These are phyloP conservation scores for Candoia aspera DNA, from an alignment of 2,113 vertebrate species.

Conservation along the genomic window DNA sequence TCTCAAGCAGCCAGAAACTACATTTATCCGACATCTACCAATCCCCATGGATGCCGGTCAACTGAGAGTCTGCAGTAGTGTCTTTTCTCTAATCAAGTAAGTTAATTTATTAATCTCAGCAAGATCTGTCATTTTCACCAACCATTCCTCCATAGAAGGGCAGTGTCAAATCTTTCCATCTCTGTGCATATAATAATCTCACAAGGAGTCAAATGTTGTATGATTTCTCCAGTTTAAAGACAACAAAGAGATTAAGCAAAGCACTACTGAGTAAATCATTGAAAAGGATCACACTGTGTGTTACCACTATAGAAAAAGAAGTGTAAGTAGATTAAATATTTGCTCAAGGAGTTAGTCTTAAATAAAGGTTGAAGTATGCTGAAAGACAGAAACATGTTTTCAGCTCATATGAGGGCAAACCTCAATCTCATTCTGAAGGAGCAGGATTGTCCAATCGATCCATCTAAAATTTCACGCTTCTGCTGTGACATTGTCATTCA, in stretches of 20 bases:
- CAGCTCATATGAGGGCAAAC: fast-evolving
- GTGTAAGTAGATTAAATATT: conserved; percentile 22
- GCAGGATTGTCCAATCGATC: not conserved
- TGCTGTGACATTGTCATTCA: not conserved
- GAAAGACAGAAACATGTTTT: not conserved
- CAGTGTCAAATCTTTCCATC: no score
- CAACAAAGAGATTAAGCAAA: not conserved
- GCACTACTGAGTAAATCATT: not conserved
- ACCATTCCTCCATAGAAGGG: no score
- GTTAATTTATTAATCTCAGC: no score
- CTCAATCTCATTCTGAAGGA: not conserved
- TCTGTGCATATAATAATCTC: no score
- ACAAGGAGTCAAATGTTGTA: no score
- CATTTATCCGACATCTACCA: no score
- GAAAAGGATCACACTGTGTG: not conserved
- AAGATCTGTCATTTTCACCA: no score
- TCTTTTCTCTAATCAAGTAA: not conserved
- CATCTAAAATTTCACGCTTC: not conserved
- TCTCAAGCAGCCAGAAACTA: no score
- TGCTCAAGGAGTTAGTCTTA: not conserved
- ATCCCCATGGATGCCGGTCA: no score
- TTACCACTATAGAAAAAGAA: not conserved
- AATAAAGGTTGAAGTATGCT: not conserved
- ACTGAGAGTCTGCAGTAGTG: no score
- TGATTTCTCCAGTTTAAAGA: not conserved